Conservation (phyloP, 2,888 invertebrate genomes). For the Diaperis boleti region DNA sequence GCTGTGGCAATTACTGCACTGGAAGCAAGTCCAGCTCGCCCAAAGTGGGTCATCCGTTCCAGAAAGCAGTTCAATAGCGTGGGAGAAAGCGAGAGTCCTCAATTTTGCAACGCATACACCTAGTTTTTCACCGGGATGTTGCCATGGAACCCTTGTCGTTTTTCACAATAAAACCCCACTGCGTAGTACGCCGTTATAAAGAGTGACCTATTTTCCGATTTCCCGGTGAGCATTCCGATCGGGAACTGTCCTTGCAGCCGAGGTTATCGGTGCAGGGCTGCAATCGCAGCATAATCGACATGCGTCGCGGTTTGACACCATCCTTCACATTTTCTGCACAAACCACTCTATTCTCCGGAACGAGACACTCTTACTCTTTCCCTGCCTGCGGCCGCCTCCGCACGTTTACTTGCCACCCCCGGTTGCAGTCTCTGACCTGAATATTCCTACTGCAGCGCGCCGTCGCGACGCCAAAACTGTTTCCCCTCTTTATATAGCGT, state of each 20-base stretch:
- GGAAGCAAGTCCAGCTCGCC: slow-evolving; percentile 1
- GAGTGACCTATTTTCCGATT: slow-evolving; percentile 33
- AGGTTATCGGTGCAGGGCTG: slow-evolving; percentile 39
- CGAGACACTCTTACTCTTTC: slow-evolving; percentile 2
- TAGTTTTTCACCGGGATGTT: slow-evolving; percentile 18
- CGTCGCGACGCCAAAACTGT: slow-evolving; percentile 49
- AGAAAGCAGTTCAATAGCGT: slow-evolving; percentile 25
- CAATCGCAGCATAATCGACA: slow-evolving; percentile 11
- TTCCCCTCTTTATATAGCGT: slow-evolving; percentile 37
- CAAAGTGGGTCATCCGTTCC: slow-evolving; percentile 20
- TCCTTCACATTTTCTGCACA: slow-evolving; percentile 2
- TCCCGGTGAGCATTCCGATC: slow-evolving; percentile 10
- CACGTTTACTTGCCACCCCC: slow-evolving; percentile 37
- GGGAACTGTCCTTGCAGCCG: slow-evolving; percentile 31
- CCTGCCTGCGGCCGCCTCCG: slow-evolving; percentile 13
- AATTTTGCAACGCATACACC: slow-evolving; percentile 21
- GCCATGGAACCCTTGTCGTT: background rate
- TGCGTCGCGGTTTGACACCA: slow-evolving; percentile 22
- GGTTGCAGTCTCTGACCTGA: slow-evolving; percentile 53
- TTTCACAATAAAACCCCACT: background rate
- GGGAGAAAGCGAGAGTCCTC: slow-evolving; percentile 24
- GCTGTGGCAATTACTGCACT: too few species aligned
- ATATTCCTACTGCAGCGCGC: slow-evolving; percentile 52
- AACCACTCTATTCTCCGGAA: slow-evolving; percentile 7
- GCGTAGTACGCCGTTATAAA: background rate